phyloP scores from a whole-genome alignment of 2,888 invertebrate genomes.

The Apeira syringaria region DNA sequence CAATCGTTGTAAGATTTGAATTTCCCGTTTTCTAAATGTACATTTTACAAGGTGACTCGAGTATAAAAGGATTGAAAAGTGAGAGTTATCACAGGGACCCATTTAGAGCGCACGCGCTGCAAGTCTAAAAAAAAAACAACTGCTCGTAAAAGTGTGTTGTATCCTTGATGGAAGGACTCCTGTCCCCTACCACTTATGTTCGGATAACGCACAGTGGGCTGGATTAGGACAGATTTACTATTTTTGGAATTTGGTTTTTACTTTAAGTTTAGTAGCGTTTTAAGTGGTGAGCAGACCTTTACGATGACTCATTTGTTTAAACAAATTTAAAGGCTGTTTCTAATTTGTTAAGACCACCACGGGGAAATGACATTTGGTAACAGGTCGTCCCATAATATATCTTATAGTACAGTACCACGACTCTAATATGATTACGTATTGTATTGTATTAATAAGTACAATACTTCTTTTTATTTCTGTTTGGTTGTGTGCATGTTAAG shows the following conservation, averaged over 20 bases:
- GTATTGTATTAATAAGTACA: no score
- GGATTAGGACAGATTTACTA: conserved; percentile 32
- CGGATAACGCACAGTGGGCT: conserved; percentile 44
- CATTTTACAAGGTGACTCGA: conserved; percentile 60
- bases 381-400: no score
- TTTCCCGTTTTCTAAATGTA: conserved; percentile 33
- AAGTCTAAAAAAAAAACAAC: conserved; percentile 47
- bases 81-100: conserved; percentile 81
- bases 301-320: conserved; percentile 14
- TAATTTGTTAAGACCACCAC: background rate
- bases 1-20: conserved; percentile 33
- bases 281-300: conserved; percentile 24
- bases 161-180: conserved; percentile 63
- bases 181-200: conserved; percentile 47
- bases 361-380: background rate
- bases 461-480: no score
- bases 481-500: no score
- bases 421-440: no score
- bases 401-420: no score
- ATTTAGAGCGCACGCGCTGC: conserved; percentile 80
- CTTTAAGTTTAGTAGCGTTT: conserved; percentile 32
- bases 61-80: conserved; percentile 77
- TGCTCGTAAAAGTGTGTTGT: conserved; percentile 61
- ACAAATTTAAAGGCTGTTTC: background rate
- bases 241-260: conserved; percentile 25